A percentile compares a stretch with the other conserved stretches of the same genome.
These are phyloP conservation scores for Achroia grisella DNA, from an alignment of 1,140 invertebrate genomes.

Conservation along the genomic window DNA sequence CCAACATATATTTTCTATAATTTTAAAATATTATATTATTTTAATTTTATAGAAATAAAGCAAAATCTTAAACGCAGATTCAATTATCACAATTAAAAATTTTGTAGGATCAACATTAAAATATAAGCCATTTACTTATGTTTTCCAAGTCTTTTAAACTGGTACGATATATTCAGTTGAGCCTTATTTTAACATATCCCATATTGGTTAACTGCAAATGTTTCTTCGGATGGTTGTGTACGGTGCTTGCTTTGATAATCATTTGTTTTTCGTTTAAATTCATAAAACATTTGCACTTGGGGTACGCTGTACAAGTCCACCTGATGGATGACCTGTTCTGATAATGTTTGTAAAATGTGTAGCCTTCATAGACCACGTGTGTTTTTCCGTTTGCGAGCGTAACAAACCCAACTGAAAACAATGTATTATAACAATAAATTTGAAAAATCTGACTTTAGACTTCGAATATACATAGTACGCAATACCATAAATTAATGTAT, in stretches of 20 bases:
- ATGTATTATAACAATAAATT: neutral
- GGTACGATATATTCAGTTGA: neutral
- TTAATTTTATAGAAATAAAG: no score
- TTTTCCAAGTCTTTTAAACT: no score
- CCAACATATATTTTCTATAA: no score
- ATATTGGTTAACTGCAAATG: neutral
- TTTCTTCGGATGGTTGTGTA: neutral
- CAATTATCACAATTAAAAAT: no score
- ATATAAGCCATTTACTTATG: no score
- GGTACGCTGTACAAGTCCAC: conserved; percentile 30
- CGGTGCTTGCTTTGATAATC: neutral
- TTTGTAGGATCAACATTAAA: no score
- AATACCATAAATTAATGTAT: no score
- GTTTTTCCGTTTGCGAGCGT: conserved; percentile 28
- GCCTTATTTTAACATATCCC: neutral
- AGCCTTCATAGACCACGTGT: conserved; percentile 15
- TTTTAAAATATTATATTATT: no score
- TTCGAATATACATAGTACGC: no score
- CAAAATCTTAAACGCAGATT: no score
- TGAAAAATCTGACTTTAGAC: no score
- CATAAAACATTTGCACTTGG: conserved; percentile 21
- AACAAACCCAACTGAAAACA: conserved; percentile 24
- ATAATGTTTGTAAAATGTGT: conserved; percentile 30
- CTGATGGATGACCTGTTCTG: conserved; percentile 12
- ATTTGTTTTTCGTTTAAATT: neutral